Percentiles rank a stretch among this genome's conserved stretches.
These are phyloP conservation scores for pig (Sus scrofa) DNA, from an alignment of 2,113 vertebrate genomes.

Conservation along the genomic window DNA sequence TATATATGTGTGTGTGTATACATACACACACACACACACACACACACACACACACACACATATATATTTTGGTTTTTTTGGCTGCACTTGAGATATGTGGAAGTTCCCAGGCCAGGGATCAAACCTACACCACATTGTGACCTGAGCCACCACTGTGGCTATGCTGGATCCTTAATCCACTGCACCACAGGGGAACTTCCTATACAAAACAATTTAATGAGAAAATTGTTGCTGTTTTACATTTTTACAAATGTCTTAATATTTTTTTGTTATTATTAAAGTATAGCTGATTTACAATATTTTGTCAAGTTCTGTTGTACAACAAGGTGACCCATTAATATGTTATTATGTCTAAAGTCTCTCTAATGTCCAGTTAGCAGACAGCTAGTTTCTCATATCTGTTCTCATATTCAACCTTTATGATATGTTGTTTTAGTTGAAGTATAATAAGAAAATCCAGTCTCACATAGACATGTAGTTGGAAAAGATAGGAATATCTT, in stretches of 20 bases:
- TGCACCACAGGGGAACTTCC: too few species aligned
- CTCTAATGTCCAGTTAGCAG: not conserved
- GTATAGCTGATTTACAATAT: too few species aligned
- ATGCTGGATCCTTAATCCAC: too few species aligned
- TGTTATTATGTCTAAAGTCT: conserved; percentile 14
- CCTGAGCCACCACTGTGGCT: too few species aligned
- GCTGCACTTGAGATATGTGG: too few species aligned
- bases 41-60: too few species aligned
- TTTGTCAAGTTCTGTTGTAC: too few species aligned
- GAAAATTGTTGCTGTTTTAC: not conserved
- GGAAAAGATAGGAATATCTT: conserved; percentile 10
- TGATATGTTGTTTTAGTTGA: not conserved
- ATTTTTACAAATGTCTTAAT: conserved; percentile 22
- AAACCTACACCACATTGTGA: too few species aligned
- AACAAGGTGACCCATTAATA: not conserved
- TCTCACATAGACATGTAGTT: not conserved
- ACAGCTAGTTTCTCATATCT: not conserved
- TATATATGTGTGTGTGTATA: too few species aligned
- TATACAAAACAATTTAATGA: conserved; percentile 34
- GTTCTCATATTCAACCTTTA: conserved; percentile 10
- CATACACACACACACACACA: too few species aligned
- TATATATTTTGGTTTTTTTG: too few species aligned
- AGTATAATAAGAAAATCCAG: conserved; percentile 22
- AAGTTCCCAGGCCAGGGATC: too few species aligned
- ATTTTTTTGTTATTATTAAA: not conserved